A percentile compares a stretch with the other conserved stretches of the same genome.
Conservation (phyloP, 2,113 vertebrate genomes). For the Tichodroma muraria region DNA sequence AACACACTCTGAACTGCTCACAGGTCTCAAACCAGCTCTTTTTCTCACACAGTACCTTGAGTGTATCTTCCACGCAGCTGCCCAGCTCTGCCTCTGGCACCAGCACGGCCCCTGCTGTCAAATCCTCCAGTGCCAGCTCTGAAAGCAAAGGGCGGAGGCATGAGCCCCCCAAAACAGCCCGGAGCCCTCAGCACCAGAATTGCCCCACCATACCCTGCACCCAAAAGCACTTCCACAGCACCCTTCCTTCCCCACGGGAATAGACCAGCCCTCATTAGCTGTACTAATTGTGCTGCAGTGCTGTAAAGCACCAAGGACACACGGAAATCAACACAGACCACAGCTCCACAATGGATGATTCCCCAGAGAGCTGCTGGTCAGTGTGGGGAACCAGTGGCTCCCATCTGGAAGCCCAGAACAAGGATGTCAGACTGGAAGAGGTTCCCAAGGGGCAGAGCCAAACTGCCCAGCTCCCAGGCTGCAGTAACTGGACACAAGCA, state of each 20-base stretch:
- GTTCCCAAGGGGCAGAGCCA: not conserved
- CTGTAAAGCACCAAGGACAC: not conserved
- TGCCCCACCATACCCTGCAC: not conserved
- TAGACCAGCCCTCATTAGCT: rapidly evolving
- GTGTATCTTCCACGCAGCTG: conserved; percentile 82
- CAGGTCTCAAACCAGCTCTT: not conserved
- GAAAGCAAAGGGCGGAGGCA: conserved; percentile 1
- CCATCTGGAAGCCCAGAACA: not conserved
- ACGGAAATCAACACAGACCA: not conserved
- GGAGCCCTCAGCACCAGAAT: not conserved
- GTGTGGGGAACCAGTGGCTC: rapidly evolving
- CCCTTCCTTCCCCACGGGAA: not conserved
- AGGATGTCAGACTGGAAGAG: not conserved
- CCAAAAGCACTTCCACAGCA: not conserved
- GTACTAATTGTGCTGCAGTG: not conserved
- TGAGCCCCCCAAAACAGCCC: not conserved
- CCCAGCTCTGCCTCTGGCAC: conserved; percentile 83
- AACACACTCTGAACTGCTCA: not conserved
- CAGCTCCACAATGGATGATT: not conserved
- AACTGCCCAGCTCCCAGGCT: not conserved
- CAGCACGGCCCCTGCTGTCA: conserved; percentile 47
- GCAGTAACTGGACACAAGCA: rapidly evolving
- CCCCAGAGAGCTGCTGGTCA: not conserved
- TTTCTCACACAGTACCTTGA: conserved; percentile 75
- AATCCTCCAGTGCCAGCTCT: conserved; percentile 51